A percentile compares a stretch with the other conserved stretches of the same genome.
Conservation (phyloP, 2,797 vertebrate genomes). For the Hippoglossus hippoglossus region DNA sequence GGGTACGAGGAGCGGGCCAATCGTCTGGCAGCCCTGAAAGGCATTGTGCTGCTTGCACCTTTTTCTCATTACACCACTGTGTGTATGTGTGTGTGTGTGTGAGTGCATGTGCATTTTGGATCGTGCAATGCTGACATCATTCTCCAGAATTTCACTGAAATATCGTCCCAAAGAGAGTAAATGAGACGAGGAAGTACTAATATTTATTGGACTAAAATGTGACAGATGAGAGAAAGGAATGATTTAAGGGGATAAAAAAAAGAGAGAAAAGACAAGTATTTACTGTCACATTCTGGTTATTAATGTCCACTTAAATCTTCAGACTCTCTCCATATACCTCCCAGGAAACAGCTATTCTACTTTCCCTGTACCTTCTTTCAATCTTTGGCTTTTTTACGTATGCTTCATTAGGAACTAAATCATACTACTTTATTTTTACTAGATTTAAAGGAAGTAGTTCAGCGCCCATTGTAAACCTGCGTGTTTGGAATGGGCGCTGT, state of each 20-base stretch:
- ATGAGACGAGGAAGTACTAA: not conserved
- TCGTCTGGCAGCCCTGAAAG: constrained; percentile 58
- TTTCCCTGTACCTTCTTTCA: too few relatives aligned
- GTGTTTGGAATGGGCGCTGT: too few relatives aligned
- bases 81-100: constrained; percentile 25
- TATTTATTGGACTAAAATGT: constrained; percentile 12
- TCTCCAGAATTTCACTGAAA: constrained; percentile 37
- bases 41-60: constrained; percentile 70
- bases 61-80: constrained; percentile 76
- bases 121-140: constrained; percentile 61
- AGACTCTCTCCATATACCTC: not conserved
- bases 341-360: too few relatives aligned
- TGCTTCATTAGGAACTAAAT: too few relatives aligned
- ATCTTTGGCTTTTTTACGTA: too few relatives aligned
- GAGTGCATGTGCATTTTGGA: constrained; percentile 25
- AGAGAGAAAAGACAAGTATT: not conserved
- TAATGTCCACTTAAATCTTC: not conserved
- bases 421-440: too few relatives aligned
- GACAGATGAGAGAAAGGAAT: constrained; percentile 2
- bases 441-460: too few relatives aligned
- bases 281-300: not conserved
- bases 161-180: constrained; percentile 12
- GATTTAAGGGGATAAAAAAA: not conserved
- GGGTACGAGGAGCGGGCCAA: constrained; percentile 40
- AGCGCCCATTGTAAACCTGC: too few relatives aligned